Conservation (phyloP, 2,113 vertebrate genomes). For the Pelecanus crispus region DNA sequence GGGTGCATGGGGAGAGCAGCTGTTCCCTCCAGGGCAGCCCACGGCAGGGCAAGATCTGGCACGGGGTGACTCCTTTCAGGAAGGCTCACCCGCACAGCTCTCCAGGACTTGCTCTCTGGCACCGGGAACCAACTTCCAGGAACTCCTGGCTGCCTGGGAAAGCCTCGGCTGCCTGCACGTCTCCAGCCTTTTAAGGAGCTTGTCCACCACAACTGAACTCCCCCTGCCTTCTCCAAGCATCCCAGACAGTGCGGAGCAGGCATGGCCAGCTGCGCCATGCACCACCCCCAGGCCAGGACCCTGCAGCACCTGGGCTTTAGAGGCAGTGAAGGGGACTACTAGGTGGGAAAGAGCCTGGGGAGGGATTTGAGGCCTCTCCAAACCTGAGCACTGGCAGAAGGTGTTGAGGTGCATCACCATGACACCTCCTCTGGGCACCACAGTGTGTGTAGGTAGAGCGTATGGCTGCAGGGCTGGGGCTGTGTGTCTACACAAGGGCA, state of each 20-base stretch:
- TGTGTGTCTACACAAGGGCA: neutral
- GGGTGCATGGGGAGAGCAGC: neutral
- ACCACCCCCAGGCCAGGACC: fast-evolving
- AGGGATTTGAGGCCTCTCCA: neutral
- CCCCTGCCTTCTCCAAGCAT: neutral
- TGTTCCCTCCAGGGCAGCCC: neutral
- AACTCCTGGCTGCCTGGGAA: constrained; percentile 36
- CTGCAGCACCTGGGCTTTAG: neutral
- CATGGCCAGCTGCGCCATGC: fast-evolving
- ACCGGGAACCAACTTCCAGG: constrained; percentile 29
- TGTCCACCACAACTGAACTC: neutral
- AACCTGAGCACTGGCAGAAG: neutral
- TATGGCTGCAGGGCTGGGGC: fast-evolving
- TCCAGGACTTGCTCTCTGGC: constrained; percentile 24
- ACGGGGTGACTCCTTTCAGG: neutral
- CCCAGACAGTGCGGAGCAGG: fast-evolving
- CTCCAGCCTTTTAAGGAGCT: constrained; percentile 19
- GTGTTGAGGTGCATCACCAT: too few species aligned
- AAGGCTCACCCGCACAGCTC: neutral
- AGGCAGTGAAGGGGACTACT: neutral
- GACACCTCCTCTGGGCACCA: neutral
- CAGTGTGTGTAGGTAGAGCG: fast-evolving
- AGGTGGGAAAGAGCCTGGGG: neutral
- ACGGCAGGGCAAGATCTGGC: neutral
- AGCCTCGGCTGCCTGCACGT: neutral